A percentile compares a stretch with the other conserved stretches of the same genome.
These are phyloP conservation scores for Odobenus rosmarus DNA, from an alignment of 2,113 vertebrate species.

Conservation along the genomic window DNA sequence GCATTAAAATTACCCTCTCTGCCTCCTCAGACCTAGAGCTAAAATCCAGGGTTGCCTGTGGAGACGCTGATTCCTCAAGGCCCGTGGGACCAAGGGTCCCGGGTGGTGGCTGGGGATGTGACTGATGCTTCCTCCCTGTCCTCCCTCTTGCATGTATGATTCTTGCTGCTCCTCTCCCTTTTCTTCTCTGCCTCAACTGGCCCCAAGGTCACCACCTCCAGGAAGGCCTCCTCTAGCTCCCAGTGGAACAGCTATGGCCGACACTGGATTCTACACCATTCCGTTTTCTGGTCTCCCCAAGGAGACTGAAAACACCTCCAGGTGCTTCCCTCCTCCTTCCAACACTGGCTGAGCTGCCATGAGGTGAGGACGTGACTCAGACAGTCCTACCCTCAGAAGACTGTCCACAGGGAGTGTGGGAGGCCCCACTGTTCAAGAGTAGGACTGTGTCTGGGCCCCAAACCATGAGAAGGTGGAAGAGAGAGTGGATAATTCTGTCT, in stretches of 20 bases:
- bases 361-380: not conserved
- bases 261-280: not conserved
- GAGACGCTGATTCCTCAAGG: not conserved
- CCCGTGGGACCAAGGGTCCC: not conserved
- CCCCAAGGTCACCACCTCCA: not conserved
- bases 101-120: not conserved
- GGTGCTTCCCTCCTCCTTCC: not conserved
- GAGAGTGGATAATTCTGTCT: not conserved
- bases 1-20: not conserved
- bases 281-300: not conserved
- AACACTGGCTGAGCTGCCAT: not conserved
- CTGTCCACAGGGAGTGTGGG: not conserved
- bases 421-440: not conserved
- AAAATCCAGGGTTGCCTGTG: not conserved
- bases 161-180: not conserved
- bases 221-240: not conserved
- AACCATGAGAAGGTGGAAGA: too few species aligned
- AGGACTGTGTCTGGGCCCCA: not conserved
- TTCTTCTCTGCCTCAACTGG: conserved; percentile 12
- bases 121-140: not conserved
- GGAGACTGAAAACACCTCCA: not conserved
- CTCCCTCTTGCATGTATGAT: not conserved
- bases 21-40: not conserved
- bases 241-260: not conserved
- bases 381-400: not conserved